Conservation (phyloP, 2,113 vertebrate genomes). For the Rhabdomys dilectus region DNA sequence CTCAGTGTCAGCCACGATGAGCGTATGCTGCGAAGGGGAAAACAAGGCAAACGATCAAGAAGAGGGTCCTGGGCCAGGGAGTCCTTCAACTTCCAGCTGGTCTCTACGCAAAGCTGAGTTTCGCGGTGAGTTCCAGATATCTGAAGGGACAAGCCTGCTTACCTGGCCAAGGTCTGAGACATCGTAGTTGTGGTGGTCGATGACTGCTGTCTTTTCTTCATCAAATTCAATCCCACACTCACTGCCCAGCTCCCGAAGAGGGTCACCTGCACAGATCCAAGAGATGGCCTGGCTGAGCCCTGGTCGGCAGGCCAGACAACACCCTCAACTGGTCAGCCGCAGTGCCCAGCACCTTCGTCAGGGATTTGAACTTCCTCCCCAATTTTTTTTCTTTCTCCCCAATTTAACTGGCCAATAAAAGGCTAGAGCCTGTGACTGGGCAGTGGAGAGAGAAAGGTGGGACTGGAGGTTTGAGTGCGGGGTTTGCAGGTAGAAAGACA, state of each 20-base stretch:
- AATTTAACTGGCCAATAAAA: no score
- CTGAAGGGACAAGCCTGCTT: neutral
- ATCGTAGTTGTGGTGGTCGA: constrained; percentile 98
- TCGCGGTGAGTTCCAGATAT: neutral
- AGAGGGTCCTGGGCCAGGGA: neutral
- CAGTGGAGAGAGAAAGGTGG: no score
- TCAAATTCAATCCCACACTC: constrained; percentile 99
- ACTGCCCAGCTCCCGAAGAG: constrained; percentile 96
- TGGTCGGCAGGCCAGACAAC: accelerated
- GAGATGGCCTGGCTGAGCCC: neutral
- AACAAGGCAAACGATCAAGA: accelerated
- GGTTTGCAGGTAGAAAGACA: no score
- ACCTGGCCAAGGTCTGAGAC: constrained; percentile 97
- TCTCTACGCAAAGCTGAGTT: neutral
- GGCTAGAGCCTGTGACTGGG: no score
- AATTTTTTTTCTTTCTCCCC: no score
- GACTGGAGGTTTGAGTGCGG: no score
- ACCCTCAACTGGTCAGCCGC: no score
- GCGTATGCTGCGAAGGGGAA: constrained; percentile 89
- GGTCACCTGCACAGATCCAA: constrained; percentile 90
- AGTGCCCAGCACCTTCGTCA: no score
- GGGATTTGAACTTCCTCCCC: no score
- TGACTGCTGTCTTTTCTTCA: constrained; percentile 97
- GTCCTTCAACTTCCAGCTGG: neutral
- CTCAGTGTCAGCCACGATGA: constrained; percentile 95